A percentile compares a stretch with the other conserved stretches of the same genome.
phyloP scores from a whole-genome alignment of 2,797 vertebrate genomes.

The Masticophis lateralis region DNA sequence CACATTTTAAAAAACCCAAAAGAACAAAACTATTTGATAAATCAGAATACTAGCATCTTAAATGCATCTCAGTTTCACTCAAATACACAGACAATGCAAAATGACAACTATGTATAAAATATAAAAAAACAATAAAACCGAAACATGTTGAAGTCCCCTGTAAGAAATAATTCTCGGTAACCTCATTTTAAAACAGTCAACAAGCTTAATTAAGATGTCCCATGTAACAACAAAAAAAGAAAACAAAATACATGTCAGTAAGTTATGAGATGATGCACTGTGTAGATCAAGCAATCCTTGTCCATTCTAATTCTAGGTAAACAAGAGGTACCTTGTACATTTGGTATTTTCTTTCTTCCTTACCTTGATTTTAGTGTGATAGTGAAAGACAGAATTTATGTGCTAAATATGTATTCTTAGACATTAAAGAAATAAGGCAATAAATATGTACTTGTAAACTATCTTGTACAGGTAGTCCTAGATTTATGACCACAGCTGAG shows the following conservation, averaged over 20 bases:
- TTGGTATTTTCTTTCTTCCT: background rate
- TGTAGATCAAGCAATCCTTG: background rate
- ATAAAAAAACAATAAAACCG: background rate
- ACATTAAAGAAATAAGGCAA: background rate
- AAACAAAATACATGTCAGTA: background rate
- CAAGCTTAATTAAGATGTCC: background rate
- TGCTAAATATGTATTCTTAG: background rate
- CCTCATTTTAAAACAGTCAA: background rate
- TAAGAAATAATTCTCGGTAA: background rate
- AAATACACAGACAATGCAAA: background rate
- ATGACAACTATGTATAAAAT: background rate
- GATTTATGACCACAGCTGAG: background rate
- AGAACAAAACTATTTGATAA: background rate
- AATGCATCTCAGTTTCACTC: background rate
- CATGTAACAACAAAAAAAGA: background rate
- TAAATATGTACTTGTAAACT: background rate
- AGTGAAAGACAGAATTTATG: background rate
- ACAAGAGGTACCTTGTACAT: background rate
- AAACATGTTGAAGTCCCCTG: background rate
- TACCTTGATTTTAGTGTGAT: background rate
- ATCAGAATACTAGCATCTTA: background rate
- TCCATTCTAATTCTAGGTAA: background rate
- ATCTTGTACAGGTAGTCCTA: background rate
- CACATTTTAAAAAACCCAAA: background rate
- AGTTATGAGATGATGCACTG: background rate